These are phyloP conservation scores for Rhynchotus rufescens DNA, from an alignment of 2,797 vertebrate genomes.

Conservation along the genomic window DNA sequence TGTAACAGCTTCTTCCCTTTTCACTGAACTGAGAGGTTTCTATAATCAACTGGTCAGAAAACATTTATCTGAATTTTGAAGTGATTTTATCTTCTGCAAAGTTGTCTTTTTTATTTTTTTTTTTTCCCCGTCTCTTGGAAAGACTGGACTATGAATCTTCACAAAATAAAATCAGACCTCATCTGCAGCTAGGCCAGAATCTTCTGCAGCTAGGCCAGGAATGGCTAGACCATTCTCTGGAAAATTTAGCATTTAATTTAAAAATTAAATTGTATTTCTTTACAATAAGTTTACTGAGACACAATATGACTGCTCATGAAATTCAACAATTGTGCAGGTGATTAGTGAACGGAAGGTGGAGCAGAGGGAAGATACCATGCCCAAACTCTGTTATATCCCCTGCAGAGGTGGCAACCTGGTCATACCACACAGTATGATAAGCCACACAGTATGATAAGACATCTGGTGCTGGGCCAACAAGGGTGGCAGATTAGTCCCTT, in stretches of 20 bases:
- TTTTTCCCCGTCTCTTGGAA: not conserved
- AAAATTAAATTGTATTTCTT: not conserved
- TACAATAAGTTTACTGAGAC: not conserved
- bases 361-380: too few relatives aligned
- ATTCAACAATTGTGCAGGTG: not conserved
- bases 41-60: rapidly evolving
- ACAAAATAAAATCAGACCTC: not conserved
- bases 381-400: too few relatives aligned
- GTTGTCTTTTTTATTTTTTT: not conserved
- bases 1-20: not conserved
- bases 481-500: too few relatives aligned
- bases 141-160: not conserved
- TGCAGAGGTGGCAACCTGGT: too few relatives aligned
- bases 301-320: not conserved
- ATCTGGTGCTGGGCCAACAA: too few relatives aligned
- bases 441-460: too few relatives aligned
- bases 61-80: not conserved
- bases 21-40: not conserved
- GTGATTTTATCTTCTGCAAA: not conserved
- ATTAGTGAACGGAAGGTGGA: too few relatives aligned
- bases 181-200: not conserved
- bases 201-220: too few relatives aligned
- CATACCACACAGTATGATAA: too few relatives aligned
- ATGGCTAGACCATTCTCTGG: not conserved
- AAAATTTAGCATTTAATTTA: not conserved